A percentile compares a stretch with the other conserved stretches of the same genome.
Conservation (phyloP, 1,140 invertebrate species). For the Daktulosphaira vitifoliae region DNA sequence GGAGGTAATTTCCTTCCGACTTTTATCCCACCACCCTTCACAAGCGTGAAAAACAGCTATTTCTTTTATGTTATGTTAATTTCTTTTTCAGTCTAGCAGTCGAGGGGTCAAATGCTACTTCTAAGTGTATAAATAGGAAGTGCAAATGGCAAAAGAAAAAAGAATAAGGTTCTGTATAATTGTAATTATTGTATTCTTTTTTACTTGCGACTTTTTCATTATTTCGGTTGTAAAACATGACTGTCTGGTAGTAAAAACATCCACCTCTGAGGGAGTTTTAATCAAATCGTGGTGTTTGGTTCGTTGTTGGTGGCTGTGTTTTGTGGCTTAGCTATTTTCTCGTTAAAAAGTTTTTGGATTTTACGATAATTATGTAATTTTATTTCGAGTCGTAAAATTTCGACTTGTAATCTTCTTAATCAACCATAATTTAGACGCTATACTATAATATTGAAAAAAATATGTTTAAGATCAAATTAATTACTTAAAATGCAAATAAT, state of each 20-base stretch:
- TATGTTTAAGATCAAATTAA: no score
- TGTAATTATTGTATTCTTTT: slow-evolving; percentile 14
- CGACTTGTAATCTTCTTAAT: neutral
- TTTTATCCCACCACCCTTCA: slow-evolving; percentile 28
- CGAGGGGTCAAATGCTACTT: slow-evolving; percentile 21
- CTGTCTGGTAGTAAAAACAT: slow-evolving; percentile 9
- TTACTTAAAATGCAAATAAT: no score
- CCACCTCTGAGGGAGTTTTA: slow-evolving; percentile 17
- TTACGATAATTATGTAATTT: slow-evolving; percentile 25
- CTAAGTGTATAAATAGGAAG: slow-evolving; percentile 4
- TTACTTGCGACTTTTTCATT: slow-evolving; percentile 25
- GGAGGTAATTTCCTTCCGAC: slow-evolving; percentile 33
- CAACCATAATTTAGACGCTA: no score
- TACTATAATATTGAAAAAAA: no score
- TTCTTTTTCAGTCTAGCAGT: slow-evolving; percentile 28
- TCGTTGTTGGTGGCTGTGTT: slow-evolving; percentile 15
- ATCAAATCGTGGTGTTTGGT: slow-evolving; percentile 27
- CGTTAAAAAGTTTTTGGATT: slow-evolving; percentile 32
- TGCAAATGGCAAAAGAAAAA: slow-evolving; percentile 24
- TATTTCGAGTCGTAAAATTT: slow-evolving; percentile 25
- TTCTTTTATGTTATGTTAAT: slow-evolving; percentile 34
- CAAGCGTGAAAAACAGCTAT: slow-evolving; percentile 27
- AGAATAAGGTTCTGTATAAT: slow-evolving; percentile 23
- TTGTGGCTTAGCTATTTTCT: slow-evolving; percentile 25
- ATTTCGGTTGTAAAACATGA: slow-evolving; percentile 29